Percentiles rank a stretch among this genome's conserved stretches.
phyloP scores from a whole-genome alignment of 2,888 invertebrate genomes.

The Spisula solida region DNA sequence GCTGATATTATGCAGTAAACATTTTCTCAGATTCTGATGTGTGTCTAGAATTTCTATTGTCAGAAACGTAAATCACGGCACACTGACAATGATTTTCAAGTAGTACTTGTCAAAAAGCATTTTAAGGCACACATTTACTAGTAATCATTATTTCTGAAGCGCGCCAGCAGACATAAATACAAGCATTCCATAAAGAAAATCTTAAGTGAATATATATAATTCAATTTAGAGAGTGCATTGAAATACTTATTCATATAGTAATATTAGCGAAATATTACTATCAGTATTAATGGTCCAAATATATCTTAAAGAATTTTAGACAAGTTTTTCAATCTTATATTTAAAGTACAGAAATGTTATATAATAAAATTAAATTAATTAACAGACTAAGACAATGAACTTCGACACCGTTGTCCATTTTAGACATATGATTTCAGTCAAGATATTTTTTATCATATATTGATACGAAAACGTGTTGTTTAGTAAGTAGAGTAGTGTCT shows the following conservation, averaged over 20 bases:
- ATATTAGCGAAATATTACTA: not conserved
- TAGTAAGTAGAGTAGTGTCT: too few relatives aligned
- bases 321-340: not conserved
- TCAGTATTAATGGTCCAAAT: not conserved
- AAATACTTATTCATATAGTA: conserved; percentile 5
- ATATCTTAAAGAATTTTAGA: not conserved
- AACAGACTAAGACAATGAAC: not conserved
- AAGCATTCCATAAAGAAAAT: not conserved
- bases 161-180: conserved; percentile 17
- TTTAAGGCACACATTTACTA: not conserved
- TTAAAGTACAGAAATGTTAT: too few relatives aligned
- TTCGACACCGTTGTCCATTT: too few relatives aligned
- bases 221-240: not conserved
- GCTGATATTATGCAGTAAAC: conserved; percentile 40
- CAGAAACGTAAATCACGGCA: not conserved
- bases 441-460: too few relatives aligned
- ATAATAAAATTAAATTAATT: not conserved
- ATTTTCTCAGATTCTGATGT: not conserved
- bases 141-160: conserved; percentile 12
- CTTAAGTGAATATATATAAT: not conserved
- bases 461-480: too few relatives aligned
- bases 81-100: conserved; percentile 18
- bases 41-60: conserved; percentile 10
- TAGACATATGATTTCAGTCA: too few relatives aligned
- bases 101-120: not conserved